Evolutionary conservation across 2,888 invertebrate species (phyloP).

Genomic region (Cerastoderma edule): DNA sequence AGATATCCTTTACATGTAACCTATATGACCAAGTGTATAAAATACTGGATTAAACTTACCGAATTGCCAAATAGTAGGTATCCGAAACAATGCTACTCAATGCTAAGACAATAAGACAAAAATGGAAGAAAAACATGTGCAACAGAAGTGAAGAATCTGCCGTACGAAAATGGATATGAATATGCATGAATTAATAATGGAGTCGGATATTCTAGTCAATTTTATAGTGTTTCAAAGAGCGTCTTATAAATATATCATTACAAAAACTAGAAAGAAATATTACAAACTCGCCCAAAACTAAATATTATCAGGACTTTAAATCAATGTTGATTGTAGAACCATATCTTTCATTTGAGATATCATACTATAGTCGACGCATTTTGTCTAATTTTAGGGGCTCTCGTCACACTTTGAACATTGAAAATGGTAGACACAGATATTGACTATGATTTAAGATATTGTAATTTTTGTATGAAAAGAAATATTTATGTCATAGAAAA

Average conservation of each 20-base stretch:
- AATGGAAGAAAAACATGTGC: slow-evolving; percentile 34
- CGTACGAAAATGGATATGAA: slow-evolving; percentile 26
- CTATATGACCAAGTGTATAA: not conserved
- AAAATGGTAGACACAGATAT: slow-evolving; percentile 26
- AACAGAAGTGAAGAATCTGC: slow-evolving; percentile 12
- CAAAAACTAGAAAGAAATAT: slow-evolving; percentile 11
- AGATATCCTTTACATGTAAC: slow-evolving; percentile 6
- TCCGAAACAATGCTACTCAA: slow-evolving; percentile 27
- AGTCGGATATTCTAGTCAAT: slow-evolving; percentile 15
- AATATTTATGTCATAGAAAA: slow-evolving; percentile 8
- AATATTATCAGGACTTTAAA: slow-evolving; percentile 28
- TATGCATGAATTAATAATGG: slow-evolving; percentile 23
- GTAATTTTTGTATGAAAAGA: slow-evolving; percentile 10
- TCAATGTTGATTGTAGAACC: slow-evolving; percentile 20
- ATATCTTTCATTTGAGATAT: slow-evolving; percentile 25
- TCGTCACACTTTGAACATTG: slow-evolving; percentile 24
- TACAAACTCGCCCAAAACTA: slow-evolving; percentile 8
- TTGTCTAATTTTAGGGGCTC: slow-evolving; percentile 29
- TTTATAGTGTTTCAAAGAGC: slow-evolving; percentile 20
- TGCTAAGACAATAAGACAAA: slow-evolving; percentile 19
- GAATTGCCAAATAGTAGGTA: slow-evolving; percentile 17
- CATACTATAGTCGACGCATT: slow-evolving; percentile 2
- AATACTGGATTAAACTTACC: slow-evolving; percentile 2
- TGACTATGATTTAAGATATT: slow-evolving; percentile 16
- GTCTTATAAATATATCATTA: slow-evolving; percentile 3